Evolutionary conservation across 2,797 vertebrate species (phyloP), one percentile per base, ranked within the genome.

Genomic region (Anas capensis): DNA sequence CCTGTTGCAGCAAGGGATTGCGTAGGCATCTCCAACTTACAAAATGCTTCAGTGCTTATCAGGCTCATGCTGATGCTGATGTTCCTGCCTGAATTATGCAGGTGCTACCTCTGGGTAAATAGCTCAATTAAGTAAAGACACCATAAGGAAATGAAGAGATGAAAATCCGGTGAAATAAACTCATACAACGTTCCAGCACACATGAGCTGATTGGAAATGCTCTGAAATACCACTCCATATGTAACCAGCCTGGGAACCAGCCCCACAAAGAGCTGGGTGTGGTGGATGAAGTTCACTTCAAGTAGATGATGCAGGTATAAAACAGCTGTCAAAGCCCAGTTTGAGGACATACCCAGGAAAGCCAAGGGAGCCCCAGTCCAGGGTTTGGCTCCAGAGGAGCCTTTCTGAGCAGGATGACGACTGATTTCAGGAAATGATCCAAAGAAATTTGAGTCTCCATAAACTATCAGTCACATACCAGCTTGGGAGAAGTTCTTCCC

Each of bases 321-420:
- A 6, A 21, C 7, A n/a, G 29, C 34, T n/a, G 29, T 23, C 6
- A 27, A 17, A 54, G 14, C 26, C 54, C 38, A 23, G 24, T 26
- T 21, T 20, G 49, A 54, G 20, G 60, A 19, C 13, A 17, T 0
- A 4, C 1, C 8, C 7, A 12, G 29, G n/a, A 48, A 2, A 48
- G 46, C 21, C 1, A 0, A 17, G 17, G 17, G 57, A 49, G 27
- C 38, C 21, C 9, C 15, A 56, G 21, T 20, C 13, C 61, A 3
- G 15, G 18, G 14, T 6, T 8, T 51, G 36, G 33, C n/a, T 19
- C 13, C 34, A 33, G 65, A 71, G 21, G 12, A 2, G 8, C 5
- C 17, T 72, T 53, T 40, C 60, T 46, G 16, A 11, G 17, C 1
- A 21, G 29, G 54, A 23, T 53, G 26, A 81, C 40, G 71, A 21